Conservation (phyloP, 2,797 vertebrate species). For the Smutsia gigantea region DNA sequence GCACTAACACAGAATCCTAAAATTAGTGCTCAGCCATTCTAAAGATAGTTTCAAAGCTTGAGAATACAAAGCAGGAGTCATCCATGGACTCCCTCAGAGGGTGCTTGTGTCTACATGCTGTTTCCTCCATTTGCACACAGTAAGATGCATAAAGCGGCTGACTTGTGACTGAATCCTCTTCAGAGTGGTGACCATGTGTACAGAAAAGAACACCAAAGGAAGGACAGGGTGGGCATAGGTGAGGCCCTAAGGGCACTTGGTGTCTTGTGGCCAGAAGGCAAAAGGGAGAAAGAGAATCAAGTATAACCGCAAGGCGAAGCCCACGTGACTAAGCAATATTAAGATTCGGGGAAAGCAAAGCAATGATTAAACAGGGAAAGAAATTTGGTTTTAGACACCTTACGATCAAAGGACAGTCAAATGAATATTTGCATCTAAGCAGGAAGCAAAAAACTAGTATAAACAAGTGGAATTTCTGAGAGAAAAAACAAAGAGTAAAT, state of each 20-base stretch:
- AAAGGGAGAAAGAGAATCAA: not conserved
- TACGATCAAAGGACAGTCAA: not conserved
- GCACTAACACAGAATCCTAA: not conserved
- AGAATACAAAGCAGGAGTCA: not conserved
- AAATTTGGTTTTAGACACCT: not conserved
- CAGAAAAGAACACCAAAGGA: not conserved
- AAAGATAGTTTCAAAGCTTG: not conserved
- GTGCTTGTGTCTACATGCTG: not conserved
- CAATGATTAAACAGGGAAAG: not conserved
- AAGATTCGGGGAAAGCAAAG: not conserved
- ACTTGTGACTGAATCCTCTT: not conserved
- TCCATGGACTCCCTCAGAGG: not conserved
- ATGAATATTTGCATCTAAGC: not conserved
- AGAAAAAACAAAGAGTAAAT: not conserved
- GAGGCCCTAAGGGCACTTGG: not conserved
- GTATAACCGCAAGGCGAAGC: not conserved
- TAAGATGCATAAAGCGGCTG: not conserved
- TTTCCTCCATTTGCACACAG: not conserved
- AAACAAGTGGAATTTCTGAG: not conserved
- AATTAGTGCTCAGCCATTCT: not conserved
- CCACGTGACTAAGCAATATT: not conserved
- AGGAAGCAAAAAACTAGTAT: not conserved
- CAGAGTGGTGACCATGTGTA: not conserved
- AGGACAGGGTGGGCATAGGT: not conserved
- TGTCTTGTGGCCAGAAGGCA: not conserved